Evolutionary conservation across 2,113 vertebrate genomes (phyloP).

Genomic region (Labeo catla): DNA sequence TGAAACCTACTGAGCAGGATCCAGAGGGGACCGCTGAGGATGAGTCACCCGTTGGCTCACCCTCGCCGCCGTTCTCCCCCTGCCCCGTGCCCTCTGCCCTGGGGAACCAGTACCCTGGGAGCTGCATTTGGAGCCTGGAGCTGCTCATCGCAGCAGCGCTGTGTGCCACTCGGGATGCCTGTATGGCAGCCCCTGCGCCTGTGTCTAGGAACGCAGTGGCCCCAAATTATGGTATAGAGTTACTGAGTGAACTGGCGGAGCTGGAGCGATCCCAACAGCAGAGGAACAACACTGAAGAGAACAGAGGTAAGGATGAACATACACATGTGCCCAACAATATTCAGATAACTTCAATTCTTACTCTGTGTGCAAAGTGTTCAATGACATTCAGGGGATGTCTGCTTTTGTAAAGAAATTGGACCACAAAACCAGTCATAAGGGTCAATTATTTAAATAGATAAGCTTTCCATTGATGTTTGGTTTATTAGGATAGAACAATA

Average conservation of each 20-base stretch:
- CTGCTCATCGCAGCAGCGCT: slow-evolving; percentile 87
- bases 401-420: neutral
- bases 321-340: neutral
- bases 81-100: neutral
- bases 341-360: neutral
- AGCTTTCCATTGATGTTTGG: too few species aligned
- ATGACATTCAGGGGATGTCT: neutral
- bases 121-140: slow-evolving; percentile 85
- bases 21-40: slow-evolving; percentile 17
- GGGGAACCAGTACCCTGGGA: slow-evolving; percentile 69
- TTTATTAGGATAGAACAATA: too few species aligned
- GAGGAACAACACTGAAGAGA: slow-evolving; percentile 70
- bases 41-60: neutral
- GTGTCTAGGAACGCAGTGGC: slow-evolving; percentile 52
- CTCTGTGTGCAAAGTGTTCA: neutral
- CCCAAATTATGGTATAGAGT: slow-evolving; percentile 85
- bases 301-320: slow-evolving; percentile 51
- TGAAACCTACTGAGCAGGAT: slow-evolving; percentile 16
- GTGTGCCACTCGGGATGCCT: slow-evolving; percentile 81
- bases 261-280: slow-evolving; percentile 81
- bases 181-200: slow-evolving; percentile 45
- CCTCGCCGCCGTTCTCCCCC: slow-evolving; percentile 29
- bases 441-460: too few species aligned
- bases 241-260: slow-evolving; percentile 91
- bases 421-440: too few species aligned